Evolutionary conservation across 2,888 invertebrate species (phyloP).

Genomic region (Drosophila lacicola): DNA sequence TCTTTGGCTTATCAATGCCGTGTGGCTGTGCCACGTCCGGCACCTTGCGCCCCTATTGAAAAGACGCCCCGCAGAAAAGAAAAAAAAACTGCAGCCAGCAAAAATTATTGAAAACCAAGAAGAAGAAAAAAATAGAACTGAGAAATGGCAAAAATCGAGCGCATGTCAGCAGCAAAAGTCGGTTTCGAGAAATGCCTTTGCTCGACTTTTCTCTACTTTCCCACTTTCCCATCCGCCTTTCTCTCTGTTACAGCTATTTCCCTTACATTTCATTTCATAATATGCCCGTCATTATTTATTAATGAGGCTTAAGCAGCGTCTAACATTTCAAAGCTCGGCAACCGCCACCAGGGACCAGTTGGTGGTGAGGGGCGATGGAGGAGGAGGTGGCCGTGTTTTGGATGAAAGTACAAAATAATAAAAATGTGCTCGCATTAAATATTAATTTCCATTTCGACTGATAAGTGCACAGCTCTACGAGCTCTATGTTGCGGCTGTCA

Average conservation of each 20-base stretch:
- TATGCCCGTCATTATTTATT: conserved; percentile 75
- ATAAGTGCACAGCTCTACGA: conserved; percentile 59
- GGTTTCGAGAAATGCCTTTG: conserved; percentile 13
- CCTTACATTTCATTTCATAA: conserved; percentile 39
- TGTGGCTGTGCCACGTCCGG: conserved; percentile 25
- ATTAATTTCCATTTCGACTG: conserved; percentile 79
- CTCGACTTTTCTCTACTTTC: background rate
- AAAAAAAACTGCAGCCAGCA: conserved; percentile 22
- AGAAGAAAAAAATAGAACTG: conserved; percentile 1
- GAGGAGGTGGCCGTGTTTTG: background rate
- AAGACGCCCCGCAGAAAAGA: background rate
- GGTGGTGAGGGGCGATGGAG: background rate
- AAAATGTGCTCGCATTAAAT: conserved; percentile 76
- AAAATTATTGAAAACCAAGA: conserved; percentile 47
- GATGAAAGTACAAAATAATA: conserved; percentile 37
- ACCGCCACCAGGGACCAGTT: conserved; percentile 15
- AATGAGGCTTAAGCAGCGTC: conserved; percentile 81
- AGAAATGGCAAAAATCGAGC: conserved; percentile 22
- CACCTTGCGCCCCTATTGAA: conserved; percentile 14
- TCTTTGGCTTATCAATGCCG: conserved; percentile 72
- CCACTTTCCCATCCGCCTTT: background rate
- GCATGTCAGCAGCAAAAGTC: conserved; percentile 30
- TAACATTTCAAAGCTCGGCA: conserved; percentile 70
- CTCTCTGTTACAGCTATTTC: background rate
- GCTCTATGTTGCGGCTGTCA: conserved; percentile 26